phyloP scores from a whole-genome alignment of 1,140 invertebrate genomes.

The Yoshiicerus persimilis region DNA sequence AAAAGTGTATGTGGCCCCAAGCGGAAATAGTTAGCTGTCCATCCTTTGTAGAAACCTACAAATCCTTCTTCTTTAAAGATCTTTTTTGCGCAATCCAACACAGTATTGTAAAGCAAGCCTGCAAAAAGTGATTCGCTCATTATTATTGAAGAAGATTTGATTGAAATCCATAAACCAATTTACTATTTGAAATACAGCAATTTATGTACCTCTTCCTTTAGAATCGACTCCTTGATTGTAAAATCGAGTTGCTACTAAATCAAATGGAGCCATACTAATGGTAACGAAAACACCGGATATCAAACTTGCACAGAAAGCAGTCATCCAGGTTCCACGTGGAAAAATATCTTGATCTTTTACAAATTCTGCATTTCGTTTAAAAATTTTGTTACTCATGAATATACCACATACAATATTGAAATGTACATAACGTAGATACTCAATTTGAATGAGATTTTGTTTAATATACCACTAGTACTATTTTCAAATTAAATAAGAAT shows the following conservation, averaged over 20 bases:
- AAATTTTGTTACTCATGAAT: neutral
- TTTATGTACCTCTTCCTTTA: slow-evolving; percentile 50
- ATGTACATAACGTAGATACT: neutral
- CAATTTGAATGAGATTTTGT: neutral
- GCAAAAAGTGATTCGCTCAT: neutral
- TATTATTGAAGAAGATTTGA: neutral
- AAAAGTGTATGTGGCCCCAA: slow-evolving; percentile 80
- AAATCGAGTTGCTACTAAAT: slow-evolving; percentile 72
- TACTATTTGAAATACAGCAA: neutral
- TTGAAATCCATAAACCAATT: neutral
- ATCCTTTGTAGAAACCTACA: slow-evolving; percentile 79
- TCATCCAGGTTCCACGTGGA: slow-evolving; percentile 55
- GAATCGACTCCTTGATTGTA: slow-evolving; percentile 73
- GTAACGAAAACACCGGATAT: slow-evolving; percentile 78
- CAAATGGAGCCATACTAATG: slow-evolving; percentile 82
- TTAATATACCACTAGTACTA: too few species aligned
- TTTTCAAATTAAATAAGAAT: neutral
- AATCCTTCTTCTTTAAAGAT: slow-evolving; percentile 73
- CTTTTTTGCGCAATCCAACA: slow-evolving; percentile 74
- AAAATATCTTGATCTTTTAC: slow-evolving; percentile 10
- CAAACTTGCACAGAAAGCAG: slow-evolving; percentile 72
- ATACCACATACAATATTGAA: neutral
- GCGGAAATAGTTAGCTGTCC: slow-evolving; percentile 74
- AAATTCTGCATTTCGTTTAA: slow-evolving; percentile 28
- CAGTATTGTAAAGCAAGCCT: slow-evolving; percentile 68